These are phyloP conservation scores for Rhinichthys klamathensis DNA, from an alignment of 2,113 vertebrate species.

Conservation along the genomic window DNA sequence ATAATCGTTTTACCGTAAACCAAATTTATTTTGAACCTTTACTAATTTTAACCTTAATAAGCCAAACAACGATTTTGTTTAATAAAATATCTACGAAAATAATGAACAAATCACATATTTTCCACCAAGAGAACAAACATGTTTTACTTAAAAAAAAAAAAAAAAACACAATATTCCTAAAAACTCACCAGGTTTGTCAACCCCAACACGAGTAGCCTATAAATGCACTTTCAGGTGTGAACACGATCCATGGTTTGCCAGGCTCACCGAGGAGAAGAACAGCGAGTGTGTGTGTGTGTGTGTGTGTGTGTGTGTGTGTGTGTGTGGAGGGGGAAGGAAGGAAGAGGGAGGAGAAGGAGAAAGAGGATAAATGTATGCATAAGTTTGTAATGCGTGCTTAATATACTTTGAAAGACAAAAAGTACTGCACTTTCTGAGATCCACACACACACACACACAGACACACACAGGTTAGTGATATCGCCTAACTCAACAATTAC, in stretches of 20 bases:
- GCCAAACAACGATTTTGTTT: background rate
- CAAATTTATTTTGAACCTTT: background rate
- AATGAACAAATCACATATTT: background rate
- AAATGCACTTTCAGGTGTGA: constrained; percentile 30
- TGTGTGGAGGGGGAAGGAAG: constrained; percentile 3
- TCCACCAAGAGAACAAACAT: background rate
- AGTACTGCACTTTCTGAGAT: constrained; percentile 76
- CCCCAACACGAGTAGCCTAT: background rate
- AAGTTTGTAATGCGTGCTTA: constrained; percentile 15
- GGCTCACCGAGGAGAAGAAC: background rate
- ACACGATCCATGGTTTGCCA: background rate
- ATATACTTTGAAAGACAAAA: constrained; percentile 73
- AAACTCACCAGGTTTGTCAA: background rate
- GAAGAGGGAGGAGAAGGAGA: constrained; percentile 31
- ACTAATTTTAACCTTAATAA: background rate
- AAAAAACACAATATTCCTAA: background rate
- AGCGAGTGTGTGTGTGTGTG: background rate
- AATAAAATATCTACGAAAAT: background rate
- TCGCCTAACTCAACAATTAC: background rate
- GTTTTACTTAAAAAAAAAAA: background rate
- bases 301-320: background rate
- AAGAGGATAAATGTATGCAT: constrained; percentile 4
- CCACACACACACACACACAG: no score
- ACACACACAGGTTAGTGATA: constrained; percentile 61
- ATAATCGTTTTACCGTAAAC: background rate